Evolutionary conservation across 2,888 invertebrate species (phyloP), one percentile per base, ranked within the genome.

Genomic region (Aleiodes leptofemur): DNA sequence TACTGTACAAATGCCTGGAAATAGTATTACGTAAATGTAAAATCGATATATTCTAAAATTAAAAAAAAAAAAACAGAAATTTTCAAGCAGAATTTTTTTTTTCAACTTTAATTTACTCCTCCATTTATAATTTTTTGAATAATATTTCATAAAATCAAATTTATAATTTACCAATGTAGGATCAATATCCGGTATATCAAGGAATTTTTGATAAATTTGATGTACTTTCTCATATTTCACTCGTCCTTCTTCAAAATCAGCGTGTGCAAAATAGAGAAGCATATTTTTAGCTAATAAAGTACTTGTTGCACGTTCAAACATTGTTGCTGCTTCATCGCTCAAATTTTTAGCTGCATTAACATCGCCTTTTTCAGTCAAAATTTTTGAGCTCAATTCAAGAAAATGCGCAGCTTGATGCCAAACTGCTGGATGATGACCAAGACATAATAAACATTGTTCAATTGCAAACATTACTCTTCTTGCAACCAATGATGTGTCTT

Each of bases 371-470:
- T 99, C 99, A 68, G 96, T 95, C 75, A 99, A 92, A 82, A 97
- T 93, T 89, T 97, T 97, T 50, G 98, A 96, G 79, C 98, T 97
- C 86, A 97, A 95, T 89, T 99, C 98, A 64, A 99, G 92, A 90
- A 97, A 99, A 87, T 97, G 96, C 0, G 99, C 98, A 0, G 99
- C 98, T 90, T 99, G 99, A 89, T 98, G 97, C 99, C 99, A 99
- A 76, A 99, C 96, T 81, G 99, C 99, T 0, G 99, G 98, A 89
- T 99, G 98, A 90, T 98, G 98, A 0, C 98, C 98, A 50, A 99
- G 91, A 86, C 99, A 99, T 59, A 99, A 91, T 66, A 99, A 90
- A 83, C 98, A 97, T 90, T 99, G 99, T 87, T 99, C 99, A 79
- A 99, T 97, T 0, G 99, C 98, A 91, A 99, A 99, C 94, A 98